Base-by-base conservation (phyloP, 2,888 invertebrate species). In the Galerucella nymphaeae region DNA sequence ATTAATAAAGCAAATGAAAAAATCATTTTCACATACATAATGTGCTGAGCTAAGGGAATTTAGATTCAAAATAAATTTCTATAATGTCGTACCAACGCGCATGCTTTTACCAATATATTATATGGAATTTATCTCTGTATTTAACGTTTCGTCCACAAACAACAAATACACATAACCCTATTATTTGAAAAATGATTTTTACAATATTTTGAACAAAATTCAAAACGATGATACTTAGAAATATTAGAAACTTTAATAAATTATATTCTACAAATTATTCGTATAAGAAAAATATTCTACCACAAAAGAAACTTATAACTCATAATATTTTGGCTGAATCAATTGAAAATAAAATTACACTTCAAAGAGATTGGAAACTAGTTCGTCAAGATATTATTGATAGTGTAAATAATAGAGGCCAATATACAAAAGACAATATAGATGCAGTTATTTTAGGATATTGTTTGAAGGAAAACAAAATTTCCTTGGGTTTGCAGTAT, bases 361-460 rank as follows among this genome's bases (percentile, higher is more conserved):
- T 71, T 16, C 61, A 70, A n/a, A 62, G 76, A 55, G 81, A 81
- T 58, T 82, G 82, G 82, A 72, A 71, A 58, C 59, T 77, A 18
- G 65, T 90, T 18, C 89, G 88, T 82, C 80, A 85, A 45, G 83
- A 87, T 74, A 78, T 89, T 59, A 79, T 90, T 16, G 81, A 84
- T 1, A 84, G 83, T 74, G 80, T 75, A 38, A 53, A 57, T 14
- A 78, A 78, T 57, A 70, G 78, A 58, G 87, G 87, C n/a, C 81
- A 81, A 45, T 79, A 89, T 14, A 89, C 86, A 62, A 75, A 85
- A 55, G 86, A 87, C 55, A 92, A 90, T 82, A 85, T 92, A 45
- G 92, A 93, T 85, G 89, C 90, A 48, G 82, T 89, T 0, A 87
- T 93, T 53, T 81, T 93, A 53, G 89, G 89, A 70, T 80, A 88